Conservation (phyloP, 1,140 invertebrate species). For the Chironomus striatipennis region DNA sequence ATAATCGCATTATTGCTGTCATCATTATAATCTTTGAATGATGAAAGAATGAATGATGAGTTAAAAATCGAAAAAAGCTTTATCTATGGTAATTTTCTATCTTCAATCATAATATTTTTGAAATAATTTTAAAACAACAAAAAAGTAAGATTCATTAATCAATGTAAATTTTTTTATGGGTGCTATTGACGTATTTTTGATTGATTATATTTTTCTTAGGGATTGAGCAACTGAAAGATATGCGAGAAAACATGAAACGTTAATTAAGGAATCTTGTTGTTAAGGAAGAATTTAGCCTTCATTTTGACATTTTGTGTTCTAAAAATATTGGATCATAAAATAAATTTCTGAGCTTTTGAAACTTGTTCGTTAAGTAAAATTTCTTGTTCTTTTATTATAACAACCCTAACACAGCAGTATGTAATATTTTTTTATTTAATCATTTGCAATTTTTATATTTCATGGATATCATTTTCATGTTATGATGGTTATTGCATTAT, state of each 20-base stretch:
- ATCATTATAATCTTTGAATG: too few species aligned
- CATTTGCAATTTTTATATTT: neutral
- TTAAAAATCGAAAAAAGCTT: neutral
- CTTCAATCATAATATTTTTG: neutral
- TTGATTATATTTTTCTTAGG: neutral
- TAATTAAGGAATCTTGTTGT: conserved; percentile 19
- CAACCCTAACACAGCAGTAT: neutral
- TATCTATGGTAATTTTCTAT: neutral
- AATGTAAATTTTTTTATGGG: neutral
- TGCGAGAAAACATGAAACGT: neutral
- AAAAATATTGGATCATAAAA: too few species aligned
- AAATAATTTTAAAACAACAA: neutral
- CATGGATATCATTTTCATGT: neutral
- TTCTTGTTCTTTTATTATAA: neutral
- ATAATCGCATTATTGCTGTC: too few species aligned
- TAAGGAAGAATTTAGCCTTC: neutral
- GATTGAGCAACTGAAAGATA: neutral
- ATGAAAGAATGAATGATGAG: too few species aligned
- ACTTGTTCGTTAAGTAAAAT: neutral
- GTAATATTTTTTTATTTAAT: neutral
- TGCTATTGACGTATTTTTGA: conserved; percentile 19
- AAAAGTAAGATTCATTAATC: neutral
- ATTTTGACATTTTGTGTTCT: neutral
- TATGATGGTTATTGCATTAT: conserved; percentile 10
- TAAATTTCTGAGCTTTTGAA: too few species aligned